phyloP scores from a whole-genome alignment of 2,888 invertebrate species.

The Drosophila neutralis region DNA sequence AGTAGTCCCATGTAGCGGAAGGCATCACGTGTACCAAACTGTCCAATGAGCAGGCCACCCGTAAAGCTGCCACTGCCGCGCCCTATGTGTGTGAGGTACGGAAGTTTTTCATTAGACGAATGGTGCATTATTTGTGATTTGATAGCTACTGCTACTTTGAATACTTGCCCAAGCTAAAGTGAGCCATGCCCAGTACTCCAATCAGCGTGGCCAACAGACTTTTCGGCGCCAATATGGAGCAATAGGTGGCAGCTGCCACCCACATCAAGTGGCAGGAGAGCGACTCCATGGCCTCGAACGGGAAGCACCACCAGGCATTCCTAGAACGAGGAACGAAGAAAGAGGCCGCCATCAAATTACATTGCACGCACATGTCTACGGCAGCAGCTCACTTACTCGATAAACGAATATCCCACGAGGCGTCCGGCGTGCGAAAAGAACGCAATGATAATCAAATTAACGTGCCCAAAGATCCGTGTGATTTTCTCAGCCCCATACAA shows the following conservation, averaged over 20 bases:
- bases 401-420: conserved; percentile 93
- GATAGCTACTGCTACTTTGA: not conserved
- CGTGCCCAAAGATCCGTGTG: conserved; percentile 92
- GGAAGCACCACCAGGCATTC: conserved; percentile 95
- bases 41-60: conserved; percentile 91
- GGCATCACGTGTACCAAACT: conserved; percentile 90
- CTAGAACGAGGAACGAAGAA: conserved; percentile 84
- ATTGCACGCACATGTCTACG: conserved; percentile 42
- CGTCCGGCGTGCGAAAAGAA: conserved; percentile 94
- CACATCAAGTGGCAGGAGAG: conserved; percentile 95
- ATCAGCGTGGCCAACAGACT: conserved; percentile 93
- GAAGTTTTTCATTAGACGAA: conserved; percentile 29
- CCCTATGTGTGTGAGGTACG: conserved; percentile 84
- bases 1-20: conserved; percentile 92
- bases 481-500: conserved; percentile 93
- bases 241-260: conserved; percentile 95
- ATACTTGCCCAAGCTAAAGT: conserved; percentile 90
- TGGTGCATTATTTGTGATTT: conserved; percentile 20
- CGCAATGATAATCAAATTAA: conserved; percentile 93
- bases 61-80: conserved; percentile 93
- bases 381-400: conserved; percentile 87
- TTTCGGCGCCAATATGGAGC: conserved; percentile 92
- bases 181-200: conserved; percentile 94
- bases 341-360: conserved; percentile 54
- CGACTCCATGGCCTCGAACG: conserved; percentile 94